Percentiles rank a stretch among this genome's conserved stretches.
These are phyloP conservation scores for Brachylomia viminalis DNA, from an alignment of 2,888 invertebrate genomes.

Conservation along the genomic window DNA sequence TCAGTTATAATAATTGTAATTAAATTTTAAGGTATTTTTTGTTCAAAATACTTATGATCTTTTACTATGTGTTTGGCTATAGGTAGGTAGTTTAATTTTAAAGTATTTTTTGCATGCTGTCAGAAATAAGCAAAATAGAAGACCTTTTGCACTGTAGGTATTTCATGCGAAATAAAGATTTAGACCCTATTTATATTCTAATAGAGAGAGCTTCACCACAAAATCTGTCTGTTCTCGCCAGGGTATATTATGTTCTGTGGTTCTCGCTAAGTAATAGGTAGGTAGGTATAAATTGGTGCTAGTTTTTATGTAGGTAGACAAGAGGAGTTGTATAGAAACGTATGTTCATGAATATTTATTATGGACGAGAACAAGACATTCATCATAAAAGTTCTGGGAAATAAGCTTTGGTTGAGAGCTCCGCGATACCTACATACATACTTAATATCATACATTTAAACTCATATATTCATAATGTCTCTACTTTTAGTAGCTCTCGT, in stretches of 20 bases:
- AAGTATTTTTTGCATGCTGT: no score
- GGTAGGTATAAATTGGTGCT: neutral
- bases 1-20: neutral
- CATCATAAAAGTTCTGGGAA: conserved; percentile 56
- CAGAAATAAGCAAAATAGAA: neutral
- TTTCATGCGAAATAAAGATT: neutral
- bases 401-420: conserved; percentile 32
- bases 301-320: conserved; percentile 12
- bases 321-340: conserved; percentile 6
- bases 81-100: no score
- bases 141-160: neutral
- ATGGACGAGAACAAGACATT: conserved; percentile 30
- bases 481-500: no score
- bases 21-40: neutral
- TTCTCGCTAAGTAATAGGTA: conserved; percentile 5
- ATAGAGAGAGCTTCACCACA: conserved; percentile 8
- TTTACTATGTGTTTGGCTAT: no score
- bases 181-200: neutral
- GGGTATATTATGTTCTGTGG: no score
- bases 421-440: neutral
- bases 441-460: no score
- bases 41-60: no score
- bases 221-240: neutral
- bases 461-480: no score
- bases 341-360: conserved; percentile 52